These are phyloP conservation scores for Elegia similella DNA, from an alignment of 2,888 invertebrate species.

Conservation along the genomic window DNA sequence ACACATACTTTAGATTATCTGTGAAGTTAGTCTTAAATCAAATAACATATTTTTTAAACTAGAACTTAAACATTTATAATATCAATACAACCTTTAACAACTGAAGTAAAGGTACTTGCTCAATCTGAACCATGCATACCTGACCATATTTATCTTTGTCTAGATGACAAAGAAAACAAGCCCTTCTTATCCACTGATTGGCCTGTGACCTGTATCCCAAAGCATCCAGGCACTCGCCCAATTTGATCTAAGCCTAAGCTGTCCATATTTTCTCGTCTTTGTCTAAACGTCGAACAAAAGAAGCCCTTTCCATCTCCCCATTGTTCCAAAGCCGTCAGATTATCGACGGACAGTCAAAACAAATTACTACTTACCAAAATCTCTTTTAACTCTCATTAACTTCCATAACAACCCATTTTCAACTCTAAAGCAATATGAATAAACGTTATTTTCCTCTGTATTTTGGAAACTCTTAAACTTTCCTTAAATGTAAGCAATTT, in stretches of 20 bases:
- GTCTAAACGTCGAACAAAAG: constrained; percentile 14
- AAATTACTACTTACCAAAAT: constrained; percentile 15
- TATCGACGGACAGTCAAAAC: constrained; percentile 14
- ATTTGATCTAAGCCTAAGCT: not conserved
- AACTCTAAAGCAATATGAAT: not conserved
- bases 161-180: too few species aligned
- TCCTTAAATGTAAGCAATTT: not conserved
- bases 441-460: not conserved
- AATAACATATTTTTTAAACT: too few species aligned
- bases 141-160: too few species aligned
- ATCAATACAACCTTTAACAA: too few species aligned
- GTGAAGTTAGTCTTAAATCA: too few species aligned
- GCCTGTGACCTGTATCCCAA: not conserved
- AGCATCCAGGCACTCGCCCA: not conserved
- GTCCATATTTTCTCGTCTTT: not conserved
- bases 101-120: too few species aligned
- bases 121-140: too few species aligned
- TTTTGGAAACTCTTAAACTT: not conserved
- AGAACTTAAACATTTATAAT: too few species aligned
- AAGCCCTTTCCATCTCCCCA: constrained; percentile 12
- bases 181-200: too few species aligned
- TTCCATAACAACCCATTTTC: not conserved
- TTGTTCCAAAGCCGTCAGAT: constrained; percentile 7
- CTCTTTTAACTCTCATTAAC: constrained; percentile 8
- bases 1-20: too few species aligned